Evolutionary conservation across 1,140 invertebrate species (phyloP).

Genomic region (Pemphigus obesinymphae): DNA sequence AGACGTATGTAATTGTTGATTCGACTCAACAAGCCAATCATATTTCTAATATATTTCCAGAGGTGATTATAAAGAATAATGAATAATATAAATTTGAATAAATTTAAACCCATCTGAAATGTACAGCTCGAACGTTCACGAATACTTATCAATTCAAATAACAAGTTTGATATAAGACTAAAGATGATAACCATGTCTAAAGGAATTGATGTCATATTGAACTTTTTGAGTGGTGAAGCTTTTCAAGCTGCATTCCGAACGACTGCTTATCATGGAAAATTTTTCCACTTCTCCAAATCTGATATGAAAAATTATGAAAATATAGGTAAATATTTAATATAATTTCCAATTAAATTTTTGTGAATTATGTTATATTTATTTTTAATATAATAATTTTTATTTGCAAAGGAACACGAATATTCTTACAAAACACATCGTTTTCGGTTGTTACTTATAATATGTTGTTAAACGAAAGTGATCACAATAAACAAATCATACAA

Average conservation of each 20-base stretch:
- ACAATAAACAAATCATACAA: background rate
- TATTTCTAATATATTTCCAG: background rate
- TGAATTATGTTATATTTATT: too few relatives aligned
- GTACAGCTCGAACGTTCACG: background rate
- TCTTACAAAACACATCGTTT: background rate
- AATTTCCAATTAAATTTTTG: too few relatives aligned
- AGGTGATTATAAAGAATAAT: background rate
- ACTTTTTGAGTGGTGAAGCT: background rate
- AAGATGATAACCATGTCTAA: background rate
- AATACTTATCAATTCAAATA: slow-evolving; percentile 1
- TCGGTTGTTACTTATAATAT: background rate
- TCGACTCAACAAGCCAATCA: background rate
- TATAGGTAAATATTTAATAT: too few relatives aligned
- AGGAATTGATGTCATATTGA: background rate
- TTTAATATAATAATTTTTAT: too few relatives aligned
- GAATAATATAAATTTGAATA: too few relatives aligned
- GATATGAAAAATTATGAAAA: background rate
- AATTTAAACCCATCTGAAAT: too few relatives aligned
- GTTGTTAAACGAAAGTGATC: background rate
- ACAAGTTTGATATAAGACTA: background rate
- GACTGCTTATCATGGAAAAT: background rate
- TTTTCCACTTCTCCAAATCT: background rate
- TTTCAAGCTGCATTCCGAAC: background rate
- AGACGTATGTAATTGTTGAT: background rate
- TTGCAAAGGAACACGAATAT: background rate